Evolutionary conservation across 1,140 invertebrate genomes (phyloP), one percentile per base, ranked within the genome.

Genomic region (Olivierus martensii): DNA sequence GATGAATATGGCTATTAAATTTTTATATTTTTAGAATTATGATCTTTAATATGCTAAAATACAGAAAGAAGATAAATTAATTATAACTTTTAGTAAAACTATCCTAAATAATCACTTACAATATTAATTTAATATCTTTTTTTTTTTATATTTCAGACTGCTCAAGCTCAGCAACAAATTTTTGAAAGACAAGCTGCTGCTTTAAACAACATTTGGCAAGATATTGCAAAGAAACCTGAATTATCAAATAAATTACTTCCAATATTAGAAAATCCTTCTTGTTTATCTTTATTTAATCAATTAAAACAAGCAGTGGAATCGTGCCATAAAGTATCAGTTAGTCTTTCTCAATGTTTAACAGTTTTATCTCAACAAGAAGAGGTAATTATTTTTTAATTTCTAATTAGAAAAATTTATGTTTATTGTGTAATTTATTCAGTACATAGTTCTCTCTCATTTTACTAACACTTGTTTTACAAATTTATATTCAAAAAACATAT

Each of bases 151-250:
- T 62, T 79, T 28, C 71, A 79, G 53, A 73, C 73, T 36, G 77
- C 78, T 3, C 71, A 74, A 37, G 80, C 79, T 51, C 75, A 77
- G 62, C 70, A 79, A 53, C 72, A 75, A 46, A 57, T 80, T 14
- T 62, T 82, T 14, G 76, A 79, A 53, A 74, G 71, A 37, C 75
- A 79, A 59, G 61, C 79, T 6, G 22, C 36, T 28, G 41, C 45
- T 28, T 44, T 51, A 12, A 55, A 50, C 41, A 21, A 22, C n/a
- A 37, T 2, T 10, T 41, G 22, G 15, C 15, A n/a, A 18, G 43
- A 43, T 17, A 28, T 28, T 28, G 28, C 28, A 28, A 28, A 28
- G 9, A 28, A 28, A 28, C 9, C 28, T 28, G 9, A 4, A 28
- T n/a, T n/a, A 21, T 55, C 53, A 12, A 21, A 18, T 41, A 41